Evolutionary conservation across 1,140 invertebrate genomes (phyloP).

Genomic region (Dufourea novaeangliae): DNA sequence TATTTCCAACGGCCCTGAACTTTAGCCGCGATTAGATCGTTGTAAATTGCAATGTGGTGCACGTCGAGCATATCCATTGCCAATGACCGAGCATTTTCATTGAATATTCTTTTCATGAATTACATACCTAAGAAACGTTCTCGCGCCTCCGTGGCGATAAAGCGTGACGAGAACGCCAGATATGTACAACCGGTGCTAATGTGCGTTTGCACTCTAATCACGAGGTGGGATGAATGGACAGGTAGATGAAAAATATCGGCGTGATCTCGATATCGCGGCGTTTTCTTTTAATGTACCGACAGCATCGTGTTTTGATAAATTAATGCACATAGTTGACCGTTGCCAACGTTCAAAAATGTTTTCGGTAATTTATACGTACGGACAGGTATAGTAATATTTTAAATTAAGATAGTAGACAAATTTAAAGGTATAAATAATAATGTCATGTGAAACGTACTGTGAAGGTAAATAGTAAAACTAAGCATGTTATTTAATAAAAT

Average conservation of each 20-base stretch:
- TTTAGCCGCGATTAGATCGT: slow-evolving; percentile 74
- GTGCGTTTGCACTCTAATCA: slow-evolving; percentile 61
- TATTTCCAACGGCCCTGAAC: slow-evolving; percentile 63
- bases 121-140: slow-evolving; percentile 70
- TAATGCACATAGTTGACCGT: background rate
- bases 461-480: no score
- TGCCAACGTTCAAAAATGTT: background rate
- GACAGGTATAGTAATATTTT: no score
- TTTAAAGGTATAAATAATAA: no score
- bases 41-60: slow-evolving; percentile 76
- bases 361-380: background rate
- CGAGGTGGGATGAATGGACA: slow-evolving; percentile 54
- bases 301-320: background rate
- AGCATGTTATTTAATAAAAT: background rate
- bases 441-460: no score
- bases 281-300: background rate
- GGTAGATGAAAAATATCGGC: slow-evolving; percentile 49
- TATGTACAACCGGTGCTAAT: slow-evolving; percentile 56
- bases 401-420: no score
- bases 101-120: slow-evolving; percentile 78
- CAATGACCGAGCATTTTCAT: slow-evolving; percentile 70
- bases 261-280: slow-evolving; percentile 3
- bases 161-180: slow-evolving; percentile 67
- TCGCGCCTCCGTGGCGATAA: slow-evolving; percentile 64
- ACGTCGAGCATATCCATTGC: slow-evolving; percentile 73